Conservation (phyloP, 2,888 invertebrate species). For the Heliconius sara region DNA sequence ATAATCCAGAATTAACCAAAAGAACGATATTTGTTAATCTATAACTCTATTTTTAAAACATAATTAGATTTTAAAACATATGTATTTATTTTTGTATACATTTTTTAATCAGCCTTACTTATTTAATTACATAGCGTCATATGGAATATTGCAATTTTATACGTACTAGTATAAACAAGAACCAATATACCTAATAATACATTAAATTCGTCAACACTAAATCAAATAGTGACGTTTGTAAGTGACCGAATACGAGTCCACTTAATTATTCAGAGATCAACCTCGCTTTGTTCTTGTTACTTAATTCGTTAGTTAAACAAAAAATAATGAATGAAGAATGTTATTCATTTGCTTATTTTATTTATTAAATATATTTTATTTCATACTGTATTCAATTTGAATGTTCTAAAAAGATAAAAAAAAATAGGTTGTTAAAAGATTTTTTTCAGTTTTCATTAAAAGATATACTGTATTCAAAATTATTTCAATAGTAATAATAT, state of each 20-base stretch:
- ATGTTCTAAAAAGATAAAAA: neutral
- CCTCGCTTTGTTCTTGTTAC: slow-evolving; percentile 25
- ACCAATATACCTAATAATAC: neutral
- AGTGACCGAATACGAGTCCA: slow-evolving; percentile 9
- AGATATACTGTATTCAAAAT: neutral
- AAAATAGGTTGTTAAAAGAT: neutral
- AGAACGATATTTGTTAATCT: neutral
- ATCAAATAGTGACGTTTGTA: slow-evolving; percentile 8
- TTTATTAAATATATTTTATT: slow-evolving; percentile 1
- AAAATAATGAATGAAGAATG: neutral
- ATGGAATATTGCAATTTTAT: neutral
- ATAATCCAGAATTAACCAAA: neutral
- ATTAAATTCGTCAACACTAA: neutral
- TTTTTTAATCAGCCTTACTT: neutral
- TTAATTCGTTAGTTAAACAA: slow-evolving; percentile 22
- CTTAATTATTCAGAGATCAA: slow-evolving; percentile 27
- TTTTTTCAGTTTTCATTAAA: slow-evolving; percentile 1
- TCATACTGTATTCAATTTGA: slow-evolving; percentile 2
- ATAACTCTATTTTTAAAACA: neutral
- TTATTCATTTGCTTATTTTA: neutral
- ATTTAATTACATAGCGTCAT: neutral
- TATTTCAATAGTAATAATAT: neutral
- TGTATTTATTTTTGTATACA: neutral
- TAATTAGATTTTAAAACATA: too few relatives aligned
- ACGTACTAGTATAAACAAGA: neutral